Percentiles rank a stretch among this genome's conserved stretches.
These are phyloP conservation scores for Numida meleagris DNA, from an alignment of 2,113 vertebrate genomes.

Conservation along the genomic window DNA sequence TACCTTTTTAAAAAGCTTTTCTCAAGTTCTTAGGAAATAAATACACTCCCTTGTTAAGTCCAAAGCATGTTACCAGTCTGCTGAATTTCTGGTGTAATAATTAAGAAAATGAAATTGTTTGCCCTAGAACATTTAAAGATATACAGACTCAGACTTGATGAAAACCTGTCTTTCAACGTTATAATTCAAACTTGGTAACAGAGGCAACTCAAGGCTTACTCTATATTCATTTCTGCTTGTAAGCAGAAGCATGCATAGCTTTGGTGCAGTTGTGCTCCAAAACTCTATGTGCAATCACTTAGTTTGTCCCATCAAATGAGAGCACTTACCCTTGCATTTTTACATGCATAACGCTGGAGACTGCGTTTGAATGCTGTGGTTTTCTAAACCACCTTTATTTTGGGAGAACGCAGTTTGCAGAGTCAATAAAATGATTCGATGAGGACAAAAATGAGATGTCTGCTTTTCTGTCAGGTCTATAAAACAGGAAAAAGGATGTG, in stretches of 20 bases:
- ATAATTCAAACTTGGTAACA: not conserved
- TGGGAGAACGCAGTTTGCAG: not conserved
- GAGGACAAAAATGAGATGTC: not conserved
- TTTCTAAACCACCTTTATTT: slow-evolving; percentile 16
- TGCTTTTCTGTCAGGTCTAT: not conserved
- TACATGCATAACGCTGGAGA: not conserved
- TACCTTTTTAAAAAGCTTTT: not conserved
- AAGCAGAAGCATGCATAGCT: not conserved
- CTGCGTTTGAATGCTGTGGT: not conserved
- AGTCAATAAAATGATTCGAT: not conserved
- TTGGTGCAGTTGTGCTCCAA: slow-evolving; percentile 13
- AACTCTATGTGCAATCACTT: not conserved
- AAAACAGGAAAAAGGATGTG: not conserved
- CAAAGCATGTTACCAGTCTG: not conserved
- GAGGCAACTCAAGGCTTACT: not conserved
- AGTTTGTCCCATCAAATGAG: slow-evolving; percentile 17
- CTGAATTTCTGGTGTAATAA: not conserved
- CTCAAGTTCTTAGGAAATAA: not conserved
- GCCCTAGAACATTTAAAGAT: not conserved
- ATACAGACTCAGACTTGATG: not conserved
- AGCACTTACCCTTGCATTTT: slow-evolving; percentile 45
- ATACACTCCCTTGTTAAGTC: not conserved
- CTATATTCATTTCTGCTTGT: not conserved
- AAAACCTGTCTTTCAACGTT: not conserved
- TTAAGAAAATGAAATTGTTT: not conserved